Evolutionary conservation across 2,797 vertebrate species (phyloP).

Genomic region (Crypturellus tataupa): DNA sequence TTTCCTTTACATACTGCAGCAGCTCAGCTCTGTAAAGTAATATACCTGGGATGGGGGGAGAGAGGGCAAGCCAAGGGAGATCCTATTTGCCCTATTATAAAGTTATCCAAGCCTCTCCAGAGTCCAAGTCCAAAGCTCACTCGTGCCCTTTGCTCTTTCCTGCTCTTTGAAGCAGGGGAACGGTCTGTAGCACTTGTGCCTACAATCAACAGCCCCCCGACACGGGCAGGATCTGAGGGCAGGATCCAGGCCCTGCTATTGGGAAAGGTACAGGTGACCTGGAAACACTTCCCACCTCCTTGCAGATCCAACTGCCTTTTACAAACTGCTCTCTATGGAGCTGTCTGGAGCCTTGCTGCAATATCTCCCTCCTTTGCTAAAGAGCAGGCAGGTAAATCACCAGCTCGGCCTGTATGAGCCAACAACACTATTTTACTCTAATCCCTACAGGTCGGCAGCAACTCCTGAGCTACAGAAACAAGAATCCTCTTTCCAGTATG

Average conservation of each 20-base stretch:
- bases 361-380: not conserved
- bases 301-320: not conserved
- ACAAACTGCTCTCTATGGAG: not conserved
- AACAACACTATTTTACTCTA: not conserved
- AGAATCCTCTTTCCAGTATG: not conserved
- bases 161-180: not conserved
- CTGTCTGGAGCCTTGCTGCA: not conserved
- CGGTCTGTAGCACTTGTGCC: not conserved
- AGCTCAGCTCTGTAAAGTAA: rapidly evolving
- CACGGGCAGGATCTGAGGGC: rapidly evolving
- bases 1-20: not conserved
- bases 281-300: not conserved
- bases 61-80: not conserved
- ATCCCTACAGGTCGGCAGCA: not conserved
- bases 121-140: not conserved
- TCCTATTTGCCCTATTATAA: not conserved
- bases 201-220: not conserved
- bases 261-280: not conserved
- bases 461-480: not conserved
- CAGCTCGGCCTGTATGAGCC: not conserved
- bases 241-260: rapidly evolving
- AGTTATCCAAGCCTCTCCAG: not conserved
- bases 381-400: not conserved
- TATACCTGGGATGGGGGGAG: not conserved
- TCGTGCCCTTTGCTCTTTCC: constrained; percentile 16